Evolutionary conservation across 2,888 invertebrate genomes (phyloP), one percentile per base, ranked within the genome.

Genomic region (Heteromurus nitidus): DNA sequence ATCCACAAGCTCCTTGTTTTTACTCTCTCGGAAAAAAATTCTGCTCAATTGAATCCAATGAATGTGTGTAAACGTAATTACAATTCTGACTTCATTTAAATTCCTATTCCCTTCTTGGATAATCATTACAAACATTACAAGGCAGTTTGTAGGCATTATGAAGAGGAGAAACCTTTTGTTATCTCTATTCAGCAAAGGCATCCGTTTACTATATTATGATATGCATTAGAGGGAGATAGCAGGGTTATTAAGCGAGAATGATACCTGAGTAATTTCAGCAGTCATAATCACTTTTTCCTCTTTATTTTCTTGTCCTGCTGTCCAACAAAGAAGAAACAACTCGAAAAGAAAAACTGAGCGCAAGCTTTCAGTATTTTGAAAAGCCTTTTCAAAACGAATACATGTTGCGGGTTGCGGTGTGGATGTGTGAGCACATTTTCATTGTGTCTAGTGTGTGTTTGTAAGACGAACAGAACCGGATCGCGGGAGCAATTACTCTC

Each of bases 31-130:
- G 50, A 47, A 18, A 28, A 62, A 55, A 72, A 53, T 26, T 26
- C 24, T 70, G 13, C 58, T 60, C 60, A 62, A 62, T 47, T 47
- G 73, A 73, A 68, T 69, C 44, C 28, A 62, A 72, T 65, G 50
- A 64, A 53, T 65, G 55, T 80, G 72, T 80, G 72, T 64, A 80
- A 65, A 70, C 42, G 69, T 70, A 82, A 82, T 82, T 82, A 79
- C 77, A 79, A 77, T 82, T 55, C 65, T 79, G 79, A 55, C 77
- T 74, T 76, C 76, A 82, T 82, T 79, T 79, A 77, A 77, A 82
- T 82, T 82, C 82, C 75, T 69, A 74, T 80, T 72, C 42, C 47
- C 58, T 53, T 36, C 60, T 67, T 20, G 30, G 18, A 42, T 60
- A 31, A 36, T 36, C 58, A 58, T 42, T 50, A 73, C 55, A 58